Evolutionary conservation across 2,888 invertebrate genomes (phyloP), one percentile per base, ranked within the genome.

Genomic region (Xestobium rufovillosum): DNA sequence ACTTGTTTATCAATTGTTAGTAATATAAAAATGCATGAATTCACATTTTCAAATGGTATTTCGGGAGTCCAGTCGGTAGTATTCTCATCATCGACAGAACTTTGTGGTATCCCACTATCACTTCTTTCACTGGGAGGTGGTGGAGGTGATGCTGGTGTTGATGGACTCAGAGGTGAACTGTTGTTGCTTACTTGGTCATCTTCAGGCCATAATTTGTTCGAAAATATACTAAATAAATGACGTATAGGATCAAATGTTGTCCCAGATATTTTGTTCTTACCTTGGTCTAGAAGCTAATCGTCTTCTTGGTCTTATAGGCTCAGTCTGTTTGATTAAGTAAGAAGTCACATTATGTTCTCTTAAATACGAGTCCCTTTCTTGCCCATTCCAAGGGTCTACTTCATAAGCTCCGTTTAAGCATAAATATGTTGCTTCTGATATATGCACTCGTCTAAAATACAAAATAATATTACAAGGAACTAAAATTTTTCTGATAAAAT

Each of bases 351-450:
- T 80, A 50, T 90, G 80, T 50, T 91, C 88, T 52, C 82, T 79
- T 19, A 97, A 71, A 68, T 88, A 94, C 37, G 78, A 71, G 63
- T 91, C 85, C 32, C 95, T 71, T 11, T 79, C 78, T 16, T 78
- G 83, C 0, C 95, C 96, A 50, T 85, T 76, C 0, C 96, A 96
- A 0, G 88, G 84, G 59, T 96, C 96, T 38, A 96, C 89, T 53
- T 92, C 91, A 60, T 95, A 97, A 6, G 86, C 83, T 4, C 83
- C 86, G 53, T 84, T 81, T 42, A 97, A 70, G 57, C 83, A 92
- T 41, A 81, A 78, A 19, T 85, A 68, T 0, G 96, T 95, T 3
- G 89, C 83, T 50, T 85, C 81, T 0, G 96, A 96, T 57, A 97
- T 95, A 65, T 97, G 97, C 2, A 97, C 94, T 36, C 94, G 82